phyloP scores from a whole-genome alignment of 2,113 vertebrate genomes.

The Carassius gibelio region DNA sequence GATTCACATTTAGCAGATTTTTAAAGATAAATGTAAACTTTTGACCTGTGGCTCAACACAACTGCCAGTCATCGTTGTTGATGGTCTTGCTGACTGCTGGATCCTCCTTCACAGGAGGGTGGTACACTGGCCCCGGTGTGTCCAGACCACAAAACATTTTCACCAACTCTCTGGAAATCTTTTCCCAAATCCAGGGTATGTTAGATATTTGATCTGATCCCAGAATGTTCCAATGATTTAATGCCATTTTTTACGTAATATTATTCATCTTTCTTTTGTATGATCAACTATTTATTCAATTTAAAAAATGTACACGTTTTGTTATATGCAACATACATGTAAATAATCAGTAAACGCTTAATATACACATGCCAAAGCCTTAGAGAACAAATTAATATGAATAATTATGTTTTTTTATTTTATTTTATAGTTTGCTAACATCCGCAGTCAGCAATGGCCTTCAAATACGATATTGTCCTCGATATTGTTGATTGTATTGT shows the following conservation, averaged over 20 bases:
- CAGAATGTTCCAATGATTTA: not conserved
- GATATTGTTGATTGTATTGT: not conserved
- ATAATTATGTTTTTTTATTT: not conserved
- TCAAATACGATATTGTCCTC: not conserved
- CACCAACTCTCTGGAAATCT: slow-evolving; percentile 85
- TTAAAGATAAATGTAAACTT: not conserved
- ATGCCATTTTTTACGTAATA: not conserved
- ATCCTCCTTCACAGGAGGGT: slow-evolving; percentile 84
- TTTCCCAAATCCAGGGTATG: slow-evolving; percentile 87
- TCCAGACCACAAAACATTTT: slow-evolving; percentile 85
- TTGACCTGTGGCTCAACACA: not conserved
- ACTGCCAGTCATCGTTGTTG: not conserved
- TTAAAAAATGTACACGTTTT: not conserved
- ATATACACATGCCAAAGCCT: not conserved
- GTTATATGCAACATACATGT: not conserved
- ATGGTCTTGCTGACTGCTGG: slow-evolving; percentile 64
- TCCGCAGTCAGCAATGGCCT: slow-evolving; percentile 49
- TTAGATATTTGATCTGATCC: slow-evolving; percentile 57
- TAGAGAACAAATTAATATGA: not conserved
- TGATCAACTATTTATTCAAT: not conserved
- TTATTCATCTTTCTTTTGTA: not conserved
- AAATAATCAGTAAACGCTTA: not conserved
- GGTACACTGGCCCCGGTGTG: slow-evolving; percentile 87
- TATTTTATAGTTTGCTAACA: slow-evolving; percentile 31
- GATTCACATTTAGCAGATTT: not conserved